These are phyloP conservation scores for Neolamprologus sp. DNA, from an alignment of 2,113 vertebrate species.

Conservation along the genomic window DNA sequence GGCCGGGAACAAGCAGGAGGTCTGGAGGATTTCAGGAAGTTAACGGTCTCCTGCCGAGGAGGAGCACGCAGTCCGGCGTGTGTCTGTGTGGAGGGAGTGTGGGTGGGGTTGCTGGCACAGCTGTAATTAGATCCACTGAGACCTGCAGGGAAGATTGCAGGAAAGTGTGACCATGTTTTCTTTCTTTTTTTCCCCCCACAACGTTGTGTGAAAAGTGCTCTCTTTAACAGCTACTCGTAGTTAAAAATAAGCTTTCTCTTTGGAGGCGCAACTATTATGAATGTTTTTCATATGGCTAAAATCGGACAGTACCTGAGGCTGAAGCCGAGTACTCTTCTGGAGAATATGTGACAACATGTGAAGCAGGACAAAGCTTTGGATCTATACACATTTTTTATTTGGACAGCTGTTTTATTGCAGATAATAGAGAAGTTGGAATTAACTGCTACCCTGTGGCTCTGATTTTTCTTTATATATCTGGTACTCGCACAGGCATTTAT, in stretches of 20 bases:
- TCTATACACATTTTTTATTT: not conserved
- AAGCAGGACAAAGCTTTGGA: not conserved
- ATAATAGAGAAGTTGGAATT: not conserved
- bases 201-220: not conserved
- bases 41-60: slow-evolving; percentile 1
- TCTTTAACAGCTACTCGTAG: not conserved
- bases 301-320: not conserved
- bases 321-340: not conserved
- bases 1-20: not conserved
- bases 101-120: not conserved
- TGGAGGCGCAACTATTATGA: not conserved
- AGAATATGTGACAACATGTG: not conserved
- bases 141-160: slow-evolving; percentile 5
- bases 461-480: not conserved
- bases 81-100: not conserved
- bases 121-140: slow-evolving; percentile 56
- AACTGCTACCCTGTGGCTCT: not conserved
- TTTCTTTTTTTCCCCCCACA: not conserved
- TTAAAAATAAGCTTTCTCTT: not conserved
- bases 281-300: not conserved
- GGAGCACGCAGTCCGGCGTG: not conserved
- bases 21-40: slow-evolving; percentile 22
- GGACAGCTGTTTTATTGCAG: not conserved
- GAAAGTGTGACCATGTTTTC: not conserved
- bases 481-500: not conserved